Evolutionary conservation across 2,113 vertebrate species (phyloP).

Genomic region (Tychaedon coryphoeus): DNA sequence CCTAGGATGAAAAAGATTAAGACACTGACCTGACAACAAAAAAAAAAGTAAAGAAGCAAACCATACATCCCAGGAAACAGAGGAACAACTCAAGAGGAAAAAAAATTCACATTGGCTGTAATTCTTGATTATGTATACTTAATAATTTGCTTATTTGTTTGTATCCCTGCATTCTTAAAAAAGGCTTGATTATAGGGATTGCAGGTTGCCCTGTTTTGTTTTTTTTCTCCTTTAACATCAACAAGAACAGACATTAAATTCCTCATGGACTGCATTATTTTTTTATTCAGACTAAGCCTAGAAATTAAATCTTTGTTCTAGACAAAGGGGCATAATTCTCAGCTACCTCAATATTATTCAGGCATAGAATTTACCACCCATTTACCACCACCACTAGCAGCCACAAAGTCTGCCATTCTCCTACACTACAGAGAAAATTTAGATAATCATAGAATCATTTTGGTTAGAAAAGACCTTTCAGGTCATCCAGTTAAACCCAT

Average conservation of each 20-base stretch:
- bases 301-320: background rate
- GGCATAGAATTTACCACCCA: background rate
- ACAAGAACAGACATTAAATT: background rate
- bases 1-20: background rate
- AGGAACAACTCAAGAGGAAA: background rate
- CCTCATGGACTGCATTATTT: background rate
- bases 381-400: background rate
- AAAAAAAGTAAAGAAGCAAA: background rate
- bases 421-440: background rate
- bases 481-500: background rate
- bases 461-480: background rate
- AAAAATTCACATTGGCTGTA: background rate
- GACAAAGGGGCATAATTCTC: background rate
- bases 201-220: rapidly evolving
- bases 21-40: background rate
- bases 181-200: background rate
- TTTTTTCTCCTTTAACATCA: background rate
- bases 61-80: background rate
- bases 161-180: background rate
- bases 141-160: background rate
- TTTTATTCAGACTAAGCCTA: background rate
- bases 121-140: background rate
- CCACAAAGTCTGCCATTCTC: background rate
- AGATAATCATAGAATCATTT: background rate
- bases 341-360: background rate